Percentiles rank a stretch among this genome's conserved stretches.
phyloP scores from a whole-genome alignment of 2,888 invertebrate species.

The Sminthurinus aureus region DNA sequence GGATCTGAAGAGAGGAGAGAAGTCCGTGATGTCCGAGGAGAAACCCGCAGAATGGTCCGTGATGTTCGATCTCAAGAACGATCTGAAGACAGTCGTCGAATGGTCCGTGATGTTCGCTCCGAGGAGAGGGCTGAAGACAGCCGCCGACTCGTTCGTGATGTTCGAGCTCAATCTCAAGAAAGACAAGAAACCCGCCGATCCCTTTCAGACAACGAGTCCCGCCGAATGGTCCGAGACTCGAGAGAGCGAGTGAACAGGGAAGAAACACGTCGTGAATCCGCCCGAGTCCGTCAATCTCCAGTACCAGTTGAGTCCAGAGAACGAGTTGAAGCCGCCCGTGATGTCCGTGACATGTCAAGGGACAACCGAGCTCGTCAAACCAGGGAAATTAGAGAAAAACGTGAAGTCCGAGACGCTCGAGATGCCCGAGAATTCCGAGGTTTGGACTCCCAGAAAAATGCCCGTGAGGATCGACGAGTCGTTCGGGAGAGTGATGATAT shows the following conservation, averaged over 20 bases:
- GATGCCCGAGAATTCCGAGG: not conserved
- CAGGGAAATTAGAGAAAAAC: not conserved
- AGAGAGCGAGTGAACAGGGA: not conserved
- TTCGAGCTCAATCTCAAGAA: not conserved
- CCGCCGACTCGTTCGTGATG: not conserved
- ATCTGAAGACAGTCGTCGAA: slow-evolving; percentile 24
- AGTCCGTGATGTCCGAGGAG: slow-evolving; percentile 6
- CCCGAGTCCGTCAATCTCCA: not conserved
- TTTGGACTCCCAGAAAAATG: not conserved
- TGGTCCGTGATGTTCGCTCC: slow-evolving; percentile 12
- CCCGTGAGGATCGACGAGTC: not conserved
- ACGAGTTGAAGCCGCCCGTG: not conserved
- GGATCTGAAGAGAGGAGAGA: not conserved
- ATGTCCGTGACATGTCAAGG: slow-evolving; percentile 17
- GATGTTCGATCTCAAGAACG: not conserved
- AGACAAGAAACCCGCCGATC: slow-evolving; percentile 24
- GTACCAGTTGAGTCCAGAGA: not conserved
- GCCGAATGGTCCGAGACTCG: not conserved
- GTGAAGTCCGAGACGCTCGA: not conserved
- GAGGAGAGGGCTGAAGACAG: slow-evolving; percentile 11
- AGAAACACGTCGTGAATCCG: slow-evolving; percentile 6
- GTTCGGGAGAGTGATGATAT: slow-evolving; percentile 8
- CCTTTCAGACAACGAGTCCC: not conserved
- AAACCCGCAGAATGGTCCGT: slow-evolving; percentile 20
- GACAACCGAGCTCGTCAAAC: not conserved